Conservation (phyloP, 2,888 invertebrate species). For the Chloroclysta siterata region DNA sequence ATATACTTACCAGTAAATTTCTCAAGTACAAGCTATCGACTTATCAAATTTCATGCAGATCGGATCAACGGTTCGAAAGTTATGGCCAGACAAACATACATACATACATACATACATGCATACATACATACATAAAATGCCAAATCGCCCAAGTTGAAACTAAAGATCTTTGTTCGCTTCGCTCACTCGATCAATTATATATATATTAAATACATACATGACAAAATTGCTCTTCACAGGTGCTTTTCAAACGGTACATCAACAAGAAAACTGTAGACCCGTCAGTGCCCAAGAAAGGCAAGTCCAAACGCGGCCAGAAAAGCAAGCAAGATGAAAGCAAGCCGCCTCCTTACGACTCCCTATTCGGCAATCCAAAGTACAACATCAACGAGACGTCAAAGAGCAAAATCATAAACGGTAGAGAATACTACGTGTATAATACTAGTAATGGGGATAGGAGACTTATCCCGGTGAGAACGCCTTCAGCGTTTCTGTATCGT, state of each 20-base stretch:
- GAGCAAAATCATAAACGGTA: slow-evolving; percentile 88
- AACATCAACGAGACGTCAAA: slow-evolving; percentile 63
- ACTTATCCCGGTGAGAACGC: slow-evolving; percentile 89
- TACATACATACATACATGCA: no score
- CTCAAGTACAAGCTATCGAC: no score
- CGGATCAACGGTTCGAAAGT: no score
- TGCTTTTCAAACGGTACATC: slow-evolving; percentile 61
- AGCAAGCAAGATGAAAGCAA: slow-evolving; percentile 63
- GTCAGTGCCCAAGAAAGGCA: slow-evolving; percentile 40
- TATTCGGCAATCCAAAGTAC: slow-evolving; percentile 75
- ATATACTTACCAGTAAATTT: no score
- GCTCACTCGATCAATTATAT: no score
- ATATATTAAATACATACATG: no score
- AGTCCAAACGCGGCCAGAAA: slow-evolving; percentile 42
- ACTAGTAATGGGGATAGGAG: slow-evolving; percentile 86
- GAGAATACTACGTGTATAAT: slow-evolving; percentile 89
- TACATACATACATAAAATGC: no score
- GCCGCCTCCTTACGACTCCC: slow-evolving; percentile 88
- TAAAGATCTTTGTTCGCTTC: no score
- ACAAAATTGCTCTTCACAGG: slow-evolving; percentile 48
- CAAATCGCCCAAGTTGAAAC: no score
- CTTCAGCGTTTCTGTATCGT: slow-evolving; percentile 91
- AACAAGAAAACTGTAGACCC: slow-evolving; percentile 36
- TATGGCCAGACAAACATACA: no score
- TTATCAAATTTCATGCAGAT: no score